These are phyloP conservation scores for Pemphigus obesinymphae DNA, from an alignment of 1,140 invertebrate genomes.

Conservation along the genomic window DNA sequence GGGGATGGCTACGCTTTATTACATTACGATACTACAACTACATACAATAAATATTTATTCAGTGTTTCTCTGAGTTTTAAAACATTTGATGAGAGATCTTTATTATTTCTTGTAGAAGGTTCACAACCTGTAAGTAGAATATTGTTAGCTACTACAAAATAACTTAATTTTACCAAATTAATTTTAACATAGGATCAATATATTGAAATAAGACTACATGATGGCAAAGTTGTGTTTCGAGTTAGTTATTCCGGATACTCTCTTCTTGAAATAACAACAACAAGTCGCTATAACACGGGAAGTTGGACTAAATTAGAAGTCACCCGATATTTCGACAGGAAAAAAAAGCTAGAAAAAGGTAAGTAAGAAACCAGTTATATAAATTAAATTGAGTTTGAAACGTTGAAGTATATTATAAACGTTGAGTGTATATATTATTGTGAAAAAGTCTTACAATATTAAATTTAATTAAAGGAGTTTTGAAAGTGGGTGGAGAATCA, in stretches of 20 bases:
- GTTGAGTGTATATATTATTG: background rate
- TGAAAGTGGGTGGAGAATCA: constrained; percentile 68
- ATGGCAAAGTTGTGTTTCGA: constrained; percentile 70
- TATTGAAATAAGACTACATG: constrained; percentile 68
- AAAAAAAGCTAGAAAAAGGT: constrained; percentile 50
- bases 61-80: constrained; percentile 74
- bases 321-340: constrained; percentile 49
- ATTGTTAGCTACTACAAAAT: constrained; percentile 45
- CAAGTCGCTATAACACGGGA: constrained; percentile 74
- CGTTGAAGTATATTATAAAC: background rate
- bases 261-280: constrained; percentile 62
- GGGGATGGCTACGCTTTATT: constrained; percentile 74
- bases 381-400: background rate
- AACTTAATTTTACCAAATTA: background rate
- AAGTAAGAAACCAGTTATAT: background rate
- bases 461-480: constrained; percentile 48
- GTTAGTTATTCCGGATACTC: constrained; percentile 65
- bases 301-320: constrained; percentile 73
- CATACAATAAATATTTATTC: constrained; percentile 68
- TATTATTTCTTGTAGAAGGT: constrained; percentile 72
- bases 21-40: constrained; percentile 57
- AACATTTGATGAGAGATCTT: constrained; percentile 81
- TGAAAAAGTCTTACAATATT: background rate
- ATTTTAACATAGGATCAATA: constrained; percentile 63
- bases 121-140: constrained; percentile 41